These are phyloP conservation scores for Trachurus trachurus DNA, from an alignment of 2,797 vertebrate genomes.

Conservation along the genomic window DNA sequence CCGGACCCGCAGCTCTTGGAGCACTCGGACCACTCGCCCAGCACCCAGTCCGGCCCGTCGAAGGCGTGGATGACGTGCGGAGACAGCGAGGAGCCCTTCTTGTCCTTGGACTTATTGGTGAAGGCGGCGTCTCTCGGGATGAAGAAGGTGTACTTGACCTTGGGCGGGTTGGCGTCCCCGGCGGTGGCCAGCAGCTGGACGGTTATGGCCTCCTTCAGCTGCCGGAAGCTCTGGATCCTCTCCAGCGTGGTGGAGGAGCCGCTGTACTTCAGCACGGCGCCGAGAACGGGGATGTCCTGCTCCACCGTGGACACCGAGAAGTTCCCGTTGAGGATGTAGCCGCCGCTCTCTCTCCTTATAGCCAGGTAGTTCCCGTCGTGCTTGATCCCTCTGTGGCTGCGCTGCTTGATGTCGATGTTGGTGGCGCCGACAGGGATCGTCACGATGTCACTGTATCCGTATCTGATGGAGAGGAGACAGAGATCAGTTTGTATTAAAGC, in stretches of 20 bases:
- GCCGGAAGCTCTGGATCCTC: slow-evolving; percentile 94
- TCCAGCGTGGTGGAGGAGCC: slow-evolving; percentile 95
- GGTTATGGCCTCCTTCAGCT: slow-evolving; percentile 89
- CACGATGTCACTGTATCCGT: slow-evolving; percentile 95
- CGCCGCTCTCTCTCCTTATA: slow-evolving; percentile 84
- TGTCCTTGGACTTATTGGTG: slow-evolving; percentile 86
- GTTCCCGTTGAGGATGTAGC: slow-evolving; percentile 95
- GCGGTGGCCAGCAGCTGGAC: slow-evolving; percentile 92
- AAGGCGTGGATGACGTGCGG: slow-evolving; percentile 89
- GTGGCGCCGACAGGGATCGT: slow-evolving; percentile 95
- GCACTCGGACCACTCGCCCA: slow-evolving; percentile 95
- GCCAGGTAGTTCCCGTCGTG: slow-evolving; percentile 96
- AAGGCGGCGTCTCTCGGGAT: slow-evolving; percentile 90
- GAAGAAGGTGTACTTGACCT: slow-evolving; percentile 96
- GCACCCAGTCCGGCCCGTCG: slow-evolving; percentile 88
- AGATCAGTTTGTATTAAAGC: neutral
- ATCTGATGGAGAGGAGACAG: slow-evolving; percentile 79
- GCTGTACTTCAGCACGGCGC: slow-evolving; percentile 94
- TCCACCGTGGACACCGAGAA: slow-evolving; percentile 94
- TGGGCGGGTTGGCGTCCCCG: slow-evolving; percentile 88
- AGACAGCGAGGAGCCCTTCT: slow-evolving; percentile 72
- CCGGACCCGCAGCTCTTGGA: slow-evolving; percentile 94
- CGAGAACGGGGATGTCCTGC: slow-evolving; percentile 93
- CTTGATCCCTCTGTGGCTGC: slow-evolving; percentile 91
- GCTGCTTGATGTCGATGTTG: slow-evolving; percentile 97